Conservation (phyloP, 1,140 invertebrate genomes). For the Drosophila teissieri region DNA sequence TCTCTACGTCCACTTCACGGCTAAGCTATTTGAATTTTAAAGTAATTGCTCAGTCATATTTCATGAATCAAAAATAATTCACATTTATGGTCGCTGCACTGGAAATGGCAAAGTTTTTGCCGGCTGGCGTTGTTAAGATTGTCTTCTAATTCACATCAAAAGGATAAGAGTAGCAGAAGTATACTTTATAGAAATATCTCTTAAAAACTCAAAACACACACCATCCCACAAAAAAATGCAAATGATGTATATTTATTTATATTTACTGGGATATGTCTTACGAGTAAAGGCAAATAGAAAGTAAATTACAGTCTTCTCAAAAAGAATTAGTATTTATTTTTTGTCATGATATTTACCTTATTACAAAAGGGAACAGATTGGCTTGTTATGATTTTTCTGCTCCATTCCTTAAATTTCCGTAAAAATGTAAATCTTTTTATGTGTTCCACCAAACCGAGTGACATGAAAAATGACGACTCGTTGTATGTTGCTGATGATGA, state of each 20-base stretch:
- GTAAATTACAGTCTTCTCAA: no score
- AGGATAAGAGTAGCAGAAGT: background rate
- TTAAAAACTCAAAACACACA: no score
- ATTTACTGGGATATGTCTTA: no score
- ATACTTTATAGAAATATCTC: no score
- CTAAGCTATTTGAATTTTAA: conserved; percentile 38
- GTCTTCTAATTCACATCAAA: background rate
- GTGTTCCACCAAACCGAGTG: background rate
- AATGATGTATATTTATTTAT: no score
- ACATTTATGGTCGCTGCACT: conserved; percentile 9
- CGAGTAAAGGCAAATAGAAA: no score
- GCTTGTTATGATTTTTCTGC: no score
- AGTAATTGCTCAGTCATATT: conserved; percentile 33
- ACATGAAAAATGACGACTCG: conserved; percentile 11
- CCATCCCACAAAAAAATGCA: no score
- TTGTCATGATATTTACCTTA: background rate
- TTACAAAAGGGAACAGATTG: background rate
- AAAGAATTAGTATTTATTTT: no score
- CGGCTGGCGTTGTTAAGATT: conserved; percentile 5
- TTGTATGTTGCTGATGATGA: conserved; percentile 22
- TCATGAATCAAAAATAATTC: background rate
- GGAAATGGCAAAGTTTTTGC: background rate
- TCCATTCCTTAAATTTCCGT: background rate
- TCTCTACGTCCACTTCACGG: conserved; percentile 1
- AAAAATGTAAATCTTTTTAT: conserved; percentile 2